Evolutionary conservation across 2,888 invertebrate species (phyloP).

Genomic region (Mantis religiosa): DNA sequence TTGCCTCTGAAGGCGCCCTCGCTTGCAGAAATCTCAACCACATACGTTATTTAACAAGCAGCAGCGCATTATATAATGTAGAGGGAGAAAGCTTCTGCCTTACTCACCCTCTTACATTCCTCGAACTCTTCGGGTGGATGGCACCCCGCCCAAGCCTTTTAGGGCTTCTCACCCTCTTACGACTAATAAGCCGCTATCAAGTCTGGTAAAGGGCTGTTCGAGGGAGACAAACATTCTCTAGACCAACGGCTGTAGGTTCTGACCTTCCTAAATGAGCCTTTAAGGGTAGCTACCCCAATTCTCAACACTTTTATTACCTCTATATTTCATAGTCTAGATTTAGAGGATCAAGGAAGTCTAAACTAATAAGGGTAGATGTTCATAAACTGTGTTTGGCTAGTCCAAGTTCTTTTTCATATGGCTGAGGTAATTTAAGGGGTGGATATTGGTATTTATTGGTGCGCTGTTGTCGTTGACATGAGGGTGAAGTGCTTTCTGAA

Average conservation of each 20-base stretch:
- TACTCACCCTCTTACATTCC: neutral
- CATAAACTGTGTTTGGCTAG: neutral
- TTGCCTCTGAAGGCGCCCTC: neutral
- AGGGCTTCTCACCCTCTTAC: neutral
- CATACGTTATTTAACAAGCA: slow-evolving; percentile 1
- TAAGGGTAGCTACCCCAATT: neutral
- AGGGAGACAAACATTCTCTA: neutral
- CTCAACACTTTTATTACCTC: neutral
- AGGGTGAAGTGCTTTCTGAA: too few relatives aligned
- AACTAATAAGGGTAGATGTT: neutral
- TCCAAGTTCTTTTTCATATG: neutral
- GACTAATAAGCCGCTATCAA: slow-evolving; percentile 1
- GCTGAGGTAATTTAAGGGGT: too few relatives aligned
- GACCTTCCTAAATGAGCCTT: neutral
- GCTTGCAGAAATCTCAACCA: slow-evolving; percentile 1
- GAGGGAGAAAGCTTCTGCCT: neutral
- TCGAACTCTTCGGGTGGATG: neutral
- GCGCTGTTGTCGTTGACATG: too few relatives aligned
- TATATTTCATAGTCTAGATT: neutral
- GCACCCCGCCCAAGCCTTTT: neutral
- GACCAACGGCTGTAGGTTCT: neutral
- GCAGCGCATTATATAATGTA: neutral
- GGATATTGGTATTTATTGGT: too few relatives aligned
- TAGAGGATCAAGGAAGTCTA: neutral
- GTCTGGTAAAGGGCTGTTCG: neutral